Conservation (phyloP, 2,113 vertebrate species). For the Synchiropus splendidus region DNA sequence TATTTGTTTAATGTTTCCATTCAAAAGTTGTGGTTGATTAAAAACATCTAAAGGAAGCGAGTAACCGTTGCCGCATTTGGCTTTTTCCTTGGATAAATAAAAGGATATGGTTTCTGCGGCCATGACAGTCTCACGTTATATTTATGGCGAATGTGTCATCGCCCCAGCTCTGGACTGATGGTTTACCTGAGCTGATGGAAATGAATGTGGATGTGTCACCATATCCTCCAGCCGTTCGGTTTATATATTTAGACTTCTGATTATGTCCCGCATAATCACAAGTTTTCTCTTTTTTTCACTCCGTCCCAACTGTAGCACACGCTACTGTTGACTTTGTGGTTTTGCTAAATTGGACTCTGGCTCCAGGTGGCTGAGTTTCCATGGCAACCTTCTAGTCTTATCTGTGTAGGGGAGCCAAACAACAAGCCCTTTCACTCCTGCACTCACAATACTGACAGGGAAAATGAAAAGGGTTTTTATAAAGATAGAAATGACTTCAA, state of each 20-base stretch:
- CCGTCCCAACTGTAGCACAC: slow-evolving; percentile 73
- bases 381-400: slow-evolving; percentile 81
- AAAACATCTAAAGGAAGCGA: slow-evolving; percentile 37
- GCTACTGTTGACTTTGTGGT: slow-evolving; percentile 95
- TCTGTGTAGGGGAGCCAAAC: slow-evolving; percentile 79
- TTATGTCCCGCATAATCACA: slow-evolving; percentile 74
- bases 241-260: slow-evolving; percentile 82
- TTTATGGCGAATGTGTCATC: slow-evolving; percentile 55
- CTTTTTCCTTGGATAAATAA: slow-evolving; percentile 51
- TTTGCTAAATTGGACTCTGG: slow-evolving; percentile 89
- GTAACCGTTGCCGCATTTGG: slow-evolving; percentile 30
- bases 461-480: not conserved
- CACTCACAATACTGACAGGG: not conserved
- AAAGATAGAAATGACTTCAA: not conserved
- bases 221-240: slow-evolving; percentile 72
- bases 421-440: slow-evolving; percentile 79
- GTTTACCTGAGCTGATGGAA: slow-evolving; percentile 56
- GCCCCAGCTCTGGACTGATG: slow-evolving; percentile 26
- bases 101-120: slow-evolving; percentile 56
- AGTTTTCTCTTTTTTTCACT: slow-evolving; percentile 69
- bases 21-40: slow-evolving; percentile 46
- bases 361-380: slow-evolving; percentile 84
- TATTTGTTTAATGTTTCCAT: slow-evolving; percentile 47
- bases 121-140: slow-evolving; percentile 52
- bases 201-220: slow-evolving; percentile 56